Conservation (phyloP, 2,888 invertebrate genomes). For the Pollenia griseotomentosa region DNA sequence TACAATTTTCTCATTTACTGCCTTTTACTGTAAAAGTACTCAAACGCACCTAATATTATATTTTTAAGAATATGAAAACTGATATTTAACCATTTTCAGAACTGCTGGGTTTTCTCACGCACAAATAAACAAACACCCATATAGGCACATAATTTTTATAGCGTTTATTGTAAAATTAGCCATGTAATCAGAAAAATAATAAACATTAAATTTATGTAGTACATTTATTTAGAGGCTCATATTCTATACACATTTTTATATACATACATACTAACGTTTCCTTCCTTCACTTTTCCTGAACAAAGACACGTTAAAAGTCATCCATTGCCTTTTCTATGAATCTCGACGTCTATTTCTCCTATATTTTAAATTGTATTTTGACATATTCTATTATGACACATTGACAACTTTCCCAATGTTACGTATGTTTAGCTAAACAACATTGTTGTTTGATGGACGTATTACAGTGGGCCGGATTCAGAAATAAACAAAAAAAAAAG, state of each 20-base stretch:
- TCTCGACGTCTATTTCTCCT: neutral
- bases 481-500: too few species aligned
- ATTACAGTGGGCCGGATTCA: neutral
- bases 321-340: neutral
- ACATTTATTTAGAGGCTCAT: neutral
- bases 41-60: too few species aligned
- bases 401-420: constrained; percentile 8
- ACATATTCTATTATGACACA: constrained; percentile 22
- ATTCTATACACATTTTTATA: too few species aligned
- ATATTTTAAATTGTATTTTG: constrained; percentile 4
- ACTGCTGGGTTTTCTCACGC: too few species aligned
- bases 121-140: neutral
- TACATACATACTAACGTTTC: too few species aligned
- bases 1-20: too few species aligned
- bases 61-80: too few species aligned
- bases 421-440: constrained; percentile 13
- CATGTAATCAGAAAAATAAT: constrained; percentile 8
- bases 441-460: neutral
- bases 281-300: too few species aligned
- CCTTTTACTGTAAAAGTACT: too few species aligned
- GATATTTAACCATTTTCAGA: too few species aligned
- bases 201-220: constrained; percentile 32
- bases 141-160: constrained; percentile 3
- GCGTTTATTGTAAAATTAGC: constrained; percentile 43
- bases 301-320: neutral